These are phyloP conservation scores for Paramisgurnus dabryanus DNA, from an alignment of 2,113 vertebrate species.

Conservation along the genomic window DNA sequence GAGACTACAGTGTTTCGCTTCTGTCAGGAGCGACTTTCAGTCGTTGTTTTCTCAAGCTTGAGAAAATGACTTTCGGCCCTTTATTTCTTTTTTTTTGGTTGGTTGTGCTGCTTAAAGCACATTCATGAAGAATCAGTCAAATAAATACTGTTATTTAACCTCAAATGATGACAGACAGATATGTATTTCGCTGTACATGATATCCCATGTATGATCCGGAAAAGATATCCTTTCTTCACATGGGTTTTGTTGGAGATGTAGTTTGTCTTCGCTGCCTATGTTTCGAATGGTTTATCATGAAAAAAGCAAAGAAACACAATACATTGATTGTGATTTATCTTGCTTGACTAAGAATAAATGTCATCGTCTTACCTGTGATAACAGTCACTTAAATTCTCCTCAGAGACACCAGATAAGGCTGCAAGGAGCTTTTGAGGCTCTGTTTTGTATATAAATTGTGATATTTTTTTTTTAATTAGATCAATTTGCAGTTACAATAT, in stretches of 20 bases:
- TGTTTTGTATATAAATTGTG: neutral
- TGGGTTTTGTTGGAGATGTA: constrained; percentile 24
- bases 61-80: constrained; percentile 17
- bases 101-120: constrained; percentile 5
- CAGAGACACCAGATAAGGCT: neutral
- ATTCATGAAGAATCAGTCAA: constrained; percentile 27
- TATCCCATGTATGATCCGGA: neutral
- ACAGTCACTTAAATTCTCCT: neutral
- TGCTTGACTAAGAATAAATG: neutral
- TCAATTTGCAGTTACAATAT: neutral
- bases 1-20: constrained; percentile 37
- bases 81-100: constrained; percentile 7
- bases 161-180: neutral
- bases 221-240: constrained; percentile 31
- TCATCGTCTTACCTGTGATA: neutral
- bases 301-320: constrained; percentile 9
- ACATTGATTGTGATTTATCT: neutral
- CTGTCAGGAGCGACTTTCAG: constrained; percentile 11
- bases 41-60: constrained; percentile 36
- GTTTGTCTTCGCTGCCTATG: constrained; percentile 38
- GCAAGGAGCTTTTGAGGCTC: neutral
- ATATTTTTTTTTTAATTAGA: neutral
- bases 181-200: neutral
- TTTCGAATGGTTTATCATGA: constrained; percentile 1
- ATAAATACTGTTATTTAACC: constrained; percentile 33